These are phyloP conservation scores for Carcharodon carcharias DNA, from an alignment of 2,797 vertebrate genomes.

Conservation along the genomic window DNA sequence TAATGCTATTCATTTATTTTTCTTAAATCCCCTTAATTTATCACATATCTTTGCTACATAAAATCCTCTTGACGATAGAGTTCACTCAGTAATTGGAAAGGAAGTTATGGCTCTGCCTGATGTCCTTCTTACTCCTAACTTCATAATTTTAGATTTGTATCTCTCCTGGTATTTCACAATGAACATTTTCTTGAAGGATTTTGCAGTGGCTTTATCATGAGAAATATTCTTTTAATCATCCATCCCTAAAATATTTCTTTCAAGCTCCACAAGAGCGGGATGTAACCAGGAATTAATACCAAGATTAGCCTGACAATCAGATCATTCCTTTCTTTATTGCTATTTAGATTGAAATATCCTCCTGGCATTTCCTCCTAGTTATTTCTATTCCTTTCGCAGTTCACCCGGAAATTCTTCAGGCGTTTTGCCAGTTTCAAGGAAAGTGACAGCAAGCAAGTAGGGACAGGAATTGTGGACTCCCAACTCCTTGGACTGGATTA, in stretches of 20 bases:
- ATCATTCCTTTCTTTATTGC: constrained; percentile 34
- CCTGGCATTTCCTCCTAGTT: background rate
- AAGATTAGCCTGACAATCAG: background rate
- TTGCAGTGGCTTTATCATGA: background rate
- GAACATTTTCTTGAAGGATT: background rate
- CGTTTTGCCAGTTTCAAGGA: background rate
- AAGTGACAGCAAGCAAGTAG: background rate
- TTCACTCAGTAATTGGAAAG: background rate
- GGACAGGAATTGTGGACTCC: background rate
- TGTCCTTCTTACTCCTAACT: background rate
- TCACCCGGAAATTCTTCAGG: background rate
- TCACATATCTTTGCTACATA: background rate
- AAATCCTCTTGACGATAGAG: background rate
- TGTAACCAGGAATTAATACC: background rate
- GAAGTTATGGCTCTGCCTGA: background rate
- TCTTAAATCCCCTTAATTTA: background rate
- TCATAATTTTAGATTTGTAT: constrained; percentile 1
- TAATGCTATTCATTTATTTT: background rate
- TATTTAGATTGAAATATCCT: constrained; percentile 7
- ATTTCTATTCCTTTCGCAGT: background rate
- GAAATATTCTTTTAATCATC: background rate
- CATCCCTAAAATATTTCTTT: background rate
- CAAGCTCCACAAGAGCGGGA: constrained; percentile 12
- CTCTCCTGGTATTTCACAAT: background rate
- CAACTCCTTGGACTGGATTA: no score